Evolutionary conservation across 2,113 vertebrate species (phyloP), one percentile per base, ranked within the genome.

Genomic region (Sinocyclocheilus anshuiensis): DNA sequence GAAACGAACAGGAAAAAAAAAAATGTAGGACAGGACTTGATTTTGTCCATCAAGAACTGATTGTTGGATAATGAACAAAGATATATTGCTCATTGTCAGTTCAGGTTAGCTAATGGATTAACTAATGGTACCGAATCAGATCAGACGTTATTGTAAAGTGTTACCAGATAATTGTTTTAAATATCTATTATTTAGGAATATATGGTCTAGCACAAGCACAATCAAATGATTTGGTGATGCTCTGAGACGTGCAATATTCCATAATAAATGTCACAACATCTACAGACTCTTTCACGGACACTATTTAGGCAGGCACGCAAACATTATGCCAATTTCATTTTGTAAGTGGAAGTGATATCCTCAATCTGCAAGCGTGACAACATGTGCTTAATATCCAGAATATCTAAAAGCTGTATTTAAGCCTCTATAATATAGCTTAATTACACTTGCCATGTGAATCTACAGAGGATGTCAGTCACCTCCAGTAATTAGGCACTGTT

Each of bases 391-490:
- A 36, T 69, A 69, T 33, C 29, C 16, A 69, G 65, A 69, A 16
- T 67, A 33, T 33, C 55, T 80, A n/a, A 80, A 42, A 61, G 55
- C 55, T n/a, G 33, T n/a, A 42, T 80, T 61, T 80, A 80, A 59
- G 13, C 39, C 55, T 80, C 11, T 1, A n/a, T 42, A 42, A 39
- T 59, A 61, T 57, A 39, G 33, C 55, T n/a, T 63, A 84, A 57
- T 86, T 69, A 77, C 77, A 86, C 78, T 85, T 61, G 29, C 42
- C 63, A 24, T 53, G 16, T 33, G 42, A 59, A 57, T 48, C 67
- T 24, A 57, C 55, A 89, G 76, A 63, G 72, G 59, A 79, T 63
- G 81, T 83, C 84, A 84, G 81, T 83, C 84, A 86, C 75, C 78
- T 82, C 39, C 45, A 42, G 45, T 65, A 83, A 88, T 85, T 77